phyloP scores from a whole-genome alignment of 1,140 invertebrate genomes.

The Zaprionus taronus region DNA sequence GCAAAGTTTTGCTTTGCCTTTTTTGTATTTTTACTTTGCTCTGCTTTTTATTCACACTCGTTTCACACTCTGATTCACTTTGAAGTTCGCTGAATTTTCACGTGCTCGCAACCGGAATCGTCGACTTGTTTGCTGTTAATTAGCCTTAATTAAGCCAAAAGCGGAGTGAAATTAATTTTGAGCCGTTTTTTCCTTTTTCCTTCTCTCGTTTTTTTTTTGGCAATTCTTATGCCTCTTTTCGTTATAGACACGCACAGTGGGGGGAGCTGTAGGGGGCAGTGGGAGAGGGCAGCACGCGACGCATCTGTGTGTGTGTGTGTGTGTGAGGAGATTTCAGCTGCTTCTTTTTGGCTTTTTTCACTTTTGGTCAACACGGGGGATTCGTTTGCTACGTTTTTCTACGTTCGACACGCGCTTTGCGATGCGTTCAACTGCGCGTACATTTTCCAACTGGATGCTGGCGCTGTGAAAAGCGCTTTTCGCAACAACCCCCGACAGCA shows the following conservation, averaged over 20 bases:
- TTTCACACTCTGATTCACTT: conserved; percentile 8
- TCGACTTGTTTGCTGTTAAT: conserved; percentile 15
- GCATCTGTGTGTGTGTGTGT: conserved; percentile 47
- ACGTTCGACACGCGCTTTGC: conserved; percentile 63
- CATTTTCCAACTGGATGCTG: conserved; percentile 81
- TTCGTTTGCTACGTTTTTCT: conserved; percentile 20
- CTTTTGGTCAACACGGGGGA: conserved; percentile 49
- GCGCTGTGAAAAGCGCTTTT: conserved; percentile 33
- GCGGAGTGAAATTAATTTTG: conserved; percentile 32
- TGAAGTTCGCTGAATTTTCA: conserved; percentile 24
- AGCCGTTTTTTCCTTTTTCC: conserved; percentile 14
- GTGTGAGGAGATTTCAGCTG: conserved; percentile 16
- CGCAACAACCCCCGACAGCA: conserved; percentile 43
- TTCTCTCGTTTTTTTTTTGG: conserved; percentile 27
- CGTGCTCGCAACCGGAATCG: conserved; percentile 1
- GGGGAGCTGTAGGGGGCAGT: conserved; percentile 29
- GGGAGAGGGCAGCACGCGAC: conserved; percentile 60
- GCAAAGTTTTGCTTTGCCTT: conserved; percentile 12
- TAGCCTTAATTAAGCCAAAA: conserved; percentile 36
- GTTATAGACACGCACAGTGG: conserved; percentile 59
- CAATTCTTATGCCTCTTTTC: conserved; percentile 54
- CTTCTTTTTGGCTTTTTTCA: conserved; percentile 27
- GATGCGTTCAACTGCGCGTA: conserved; percentile 77
- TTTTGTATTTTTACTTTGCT: conserved; percentile 21
- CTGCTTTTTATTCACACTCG: conserved; percentile 17